phyloP scores from a whole-genome alignment of 2,797 vertebrate species.

The Galago senegalensis region DNA sequence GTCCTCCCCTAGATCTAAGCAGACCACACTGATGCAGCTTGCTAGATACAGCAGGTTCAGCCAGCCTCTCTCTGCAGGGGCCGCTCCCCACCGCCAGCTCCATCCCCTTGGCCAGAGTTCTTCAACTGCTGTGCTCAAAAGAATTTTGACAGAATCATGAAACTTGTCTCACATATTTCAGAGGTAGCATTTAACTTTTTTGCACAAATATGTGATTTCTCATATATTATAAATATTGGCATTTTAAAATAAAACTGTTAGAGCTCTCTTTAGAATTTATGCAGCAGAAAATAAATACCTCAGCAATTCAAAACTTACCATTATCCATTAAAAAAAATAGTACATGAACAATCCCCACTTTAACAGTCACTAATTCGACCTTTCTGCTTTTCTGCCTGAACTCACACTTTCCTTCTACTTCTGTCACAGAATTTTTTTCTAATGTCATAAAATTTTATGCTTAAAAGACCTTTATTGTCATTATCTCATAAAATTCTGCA shows the following conservation, averaged over 20 bases:
- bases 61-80: not conserved
- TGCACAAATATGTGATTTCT: not conserved
- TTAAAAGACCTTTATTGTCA: constrained; percentile 24
- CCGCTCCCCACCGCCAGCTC: not conserved
- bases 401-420: not conserved
- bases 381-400: not conserved
- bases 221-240: not conserved
- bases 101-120: not conserved
- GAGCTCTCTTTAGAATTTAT: not conserved
- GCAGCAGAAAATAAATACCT: not conserved
- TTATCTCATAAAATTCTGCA: not conserved
- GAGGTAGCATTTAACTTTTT: not conserved
- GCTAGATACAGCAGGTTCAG: not conserved
- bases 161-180: not conserved
- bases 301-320: not conserved
- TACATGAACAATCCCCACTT: not conserved
- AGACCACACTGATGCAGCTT: not conserved
- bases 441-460: not conserved
- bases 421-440: not conserved
- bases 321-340: not conserved
- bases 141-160: not conserved
- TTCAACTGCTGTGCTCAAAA: not conserved
- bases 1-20: not conserved
- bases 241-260: constrained; percentile 38
- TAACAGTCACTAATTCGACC: not conserved